These are phyloP conservation scores for Pammene aurita DNA, from an alignment of 2,888 invertebrate species.

Conservation along the genomic window DNA sequence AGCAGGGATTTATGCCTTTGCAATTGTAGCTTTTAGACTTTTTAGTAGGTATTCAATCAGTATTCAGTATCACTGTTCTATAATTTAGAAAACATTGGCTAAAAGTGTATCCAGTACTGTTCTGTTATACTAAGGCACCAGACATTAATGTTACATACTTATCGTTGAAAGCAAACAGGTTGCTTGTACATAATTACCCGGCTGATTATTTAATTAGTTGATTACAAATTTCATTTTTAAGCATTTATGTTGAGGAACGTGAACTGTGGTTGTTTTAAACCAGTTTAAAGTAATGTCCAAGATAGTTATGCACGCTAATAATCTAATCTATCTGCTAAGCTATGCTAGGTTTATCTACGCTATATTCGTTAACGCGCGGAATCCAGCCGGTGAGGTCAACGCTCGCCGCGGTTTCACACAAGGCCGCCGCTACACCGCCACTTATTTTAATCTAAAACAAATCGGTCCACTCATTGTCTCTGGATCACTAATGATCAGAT, in stretches of 20 bases:
- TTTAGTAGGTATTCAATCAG: not conserved
- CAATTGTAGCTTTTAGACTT: not conserved
- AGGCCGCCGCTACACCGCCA: slow-evolving; percentile 57
- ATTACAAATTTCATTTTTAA: too few relatives aligned
- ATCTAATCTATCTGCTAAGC: too few relatives aligned
- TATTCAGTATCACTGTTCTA: too few relatives aligned
- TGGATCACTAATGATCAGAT: slow-evolving; percentile 2
- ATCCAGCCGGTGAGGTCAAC: slow-evolving; percentile 60
- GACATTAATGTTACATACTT: too few relatives aligned
- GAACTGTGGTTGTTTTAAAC: too few relatives aligned
- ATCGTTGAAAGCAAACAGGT: too few relatives aligned
- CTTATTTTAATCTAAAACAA: slow-evolving; percentile 23
- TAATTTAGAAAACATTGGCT: too few relatives aligned
- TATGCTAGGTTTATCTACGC: slow-evolving; percentile 47
- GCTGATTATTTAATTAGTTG: too few relatives aligned
- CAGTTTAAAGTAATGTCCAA: not conserved
- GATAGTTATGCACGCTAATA: slow-evolving; percentile 15
- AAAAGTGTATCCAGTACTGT: too few relatives aligned
- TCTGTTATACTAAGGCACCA: too few relatives aligned
- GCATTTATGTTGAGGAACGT: too few relatives aligned
- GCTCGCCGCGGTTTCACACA: slow-evolving; percentile 60
- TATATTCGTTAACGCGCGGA: slow-evolving; percentile 52
- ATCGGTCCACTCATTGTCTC: slow-evolving; percentile 19
- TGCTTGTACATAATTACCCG: too few relatives aligned
- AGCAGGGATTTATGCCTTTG: slow-evolving; percentile 10